Conservation (phyloP, 2,888 invertebrate species). For the Leptarthrus brevirostris region DNA sequence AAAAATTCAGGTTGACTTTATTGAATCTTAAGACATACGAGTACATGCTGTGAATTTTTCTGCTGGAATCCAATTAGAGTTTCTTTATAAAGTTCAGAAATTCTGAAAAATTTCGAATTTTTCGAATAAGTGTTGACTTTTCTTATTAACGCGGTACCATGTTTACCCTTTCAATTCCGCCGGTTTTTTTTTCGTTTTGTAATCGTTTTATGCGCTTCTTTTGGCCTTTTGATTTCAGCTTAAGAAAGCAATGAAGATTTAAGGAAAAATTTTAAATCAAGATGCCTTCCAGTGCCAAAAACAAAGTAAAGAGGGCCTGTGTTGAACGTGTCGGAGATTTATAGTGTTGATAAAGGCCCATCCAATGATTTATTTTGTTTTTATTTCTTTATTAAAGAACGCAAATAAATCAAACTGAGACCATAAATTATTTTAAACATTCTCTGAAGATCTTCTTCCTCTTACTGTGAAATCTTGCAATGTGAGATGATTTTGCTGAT, state of each 20-base stretch:
- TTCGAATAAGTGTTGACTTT: not conserved
- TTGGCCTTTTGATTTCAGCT: slow-evolving; percentile 4
- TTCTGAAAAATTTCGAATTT: not conserved
- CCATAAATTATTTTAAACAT: slow-evolving; percentile 26
- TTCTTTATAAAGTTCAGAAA: not conserved
- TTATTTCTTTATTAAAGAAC: slow-evolving; percentile 23
- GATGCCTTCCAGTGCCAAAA: slow-evolving; percentile 7
- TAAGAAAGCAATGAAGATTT: slow-evolving; percentile 2
- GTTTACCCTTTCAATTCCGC: not conserved
- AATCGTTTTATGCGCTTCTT: not conserved
- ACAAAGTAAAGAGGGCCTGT: not conserved
- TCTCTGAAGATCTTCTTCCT: slow-evolving; percentile 23
- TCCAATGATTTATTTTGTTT: slow-evolving; percentile 22
- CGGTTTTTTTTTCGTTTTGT: not conserved
- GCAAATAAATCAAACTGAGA: not conserved
- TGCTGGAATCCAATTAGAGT: not conserved
- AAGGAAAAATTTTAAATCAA: not conserved
- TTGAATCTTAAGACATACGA: no score
- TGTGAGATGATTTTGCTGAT: not conserved
- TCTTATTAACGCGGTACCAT: not conserved
- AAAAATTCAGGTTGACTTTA: no score
- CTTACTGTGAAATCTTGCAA: not conserved
- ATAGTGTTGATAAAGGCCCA: slow-evolving; percentile 22
- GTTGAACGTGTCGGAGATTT: not conserved
- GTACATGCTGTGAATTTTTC: not conserved